Percentiles rank a stretch among this genome's conserved stretches.
Evolutionary conservation across 2,113 vertebrate genomes (phyloP).

Genomic region (Aspiorhynchus laticeps): DNA sequence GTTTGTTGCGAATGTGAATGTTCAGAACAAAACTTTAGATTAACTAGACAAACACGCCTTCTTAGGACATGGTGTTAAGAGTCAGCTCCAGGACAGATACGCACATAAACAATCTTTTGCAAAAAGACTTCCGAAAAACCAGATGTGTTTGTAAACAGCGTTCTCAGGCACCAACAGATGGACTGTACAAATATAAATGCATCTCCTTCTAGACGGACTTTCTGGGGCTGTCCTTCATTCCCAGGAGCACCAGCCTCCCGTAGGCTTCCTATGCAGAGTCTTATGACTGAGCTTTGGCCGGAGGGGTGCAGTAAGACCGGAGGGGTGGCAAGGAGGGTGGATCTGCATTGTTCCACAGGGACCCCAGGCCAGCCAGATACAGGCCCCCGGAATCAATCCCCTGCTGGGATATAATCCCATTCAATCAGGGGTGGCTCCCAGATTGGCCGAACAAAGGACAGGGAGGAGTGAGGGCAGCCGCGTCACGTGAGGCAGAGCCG

Average conservation of each 20-base stretch:
- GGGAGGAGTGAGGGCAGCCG: constrained; percentile 40
- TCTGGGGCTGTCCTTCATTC: constrained; percentile 2
- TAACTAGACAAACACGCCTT: neutral
- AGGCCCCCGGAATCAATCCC: constrained; percentile 62
- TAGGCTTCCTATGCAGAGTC: constrained; percentile 28
- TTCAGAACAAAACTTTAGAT: neutral
- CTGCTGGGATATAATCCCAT: constrained; percentile 63
- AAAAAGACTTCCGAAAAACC: constrained; percentile 6
- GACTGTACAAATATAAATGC: constrained; percentile 5
- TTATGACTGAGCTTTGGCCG: constrained; percentile 28
- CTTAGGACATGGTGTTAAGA: neutral
- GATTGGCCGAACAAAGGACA: constrained; percentile 63
- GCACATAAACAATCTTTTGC: neutral
- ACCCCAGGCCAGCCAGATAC: constrained; percentile 50
- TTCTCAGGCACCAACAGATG: constrained; percentile 54
- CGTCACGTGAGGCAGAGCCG: constrained; percentile 61
- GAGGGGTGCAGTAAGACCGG: constrained; percentile 37
- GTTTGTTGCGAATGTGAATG: neutral
- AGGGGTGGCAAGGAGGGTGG: constrained; percentile 50
- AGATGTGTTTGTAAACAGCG: constrained; percentile 48
- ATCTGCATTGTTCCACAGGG: constrained; percentile 56
- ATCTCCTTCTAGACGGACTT: constrained; percentile 9
- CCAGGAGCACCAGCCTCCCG: constrained; percentile 27
- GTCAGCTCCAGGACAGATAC: neutral
- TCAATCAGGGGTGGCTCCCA: constrained; percentile 65